These are phyloP conservation scores for Acanthococcus lagerstroemiae DNA, from an alignment of 2,888 invertebrate genomes.

Conservation along the genomic window DNA sequence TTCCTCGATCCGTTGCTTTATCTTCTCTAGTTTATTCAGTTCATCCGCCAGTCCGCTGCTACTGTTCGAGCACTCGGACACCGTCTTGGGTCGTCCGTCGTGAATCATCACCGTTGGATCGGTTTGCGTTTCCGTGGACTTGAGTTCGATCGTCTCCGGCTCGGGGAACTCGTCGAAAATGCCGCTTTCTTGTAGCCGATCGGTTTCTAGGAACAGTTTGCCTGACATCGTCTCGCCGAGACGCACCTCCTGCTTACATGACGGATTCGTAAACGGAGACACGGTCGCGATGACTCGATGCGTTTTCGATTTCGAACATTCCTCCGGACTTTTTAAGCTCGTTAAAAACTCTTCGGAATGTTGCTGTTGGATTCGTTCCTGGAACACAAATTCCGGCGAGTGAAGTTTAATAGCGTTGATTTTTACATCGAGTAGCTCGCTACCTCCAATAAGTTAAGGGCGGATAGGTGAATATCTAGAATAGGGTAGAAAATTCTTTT, in stretches of 20 bases:
- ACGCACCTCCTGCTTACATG: conserved; percentile 39
- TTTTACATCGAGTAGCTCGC: too few relatives aligned
- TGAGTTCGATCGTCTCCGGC: conserved; percentile 16
- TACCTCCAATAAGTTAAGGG: too few relatives aligned
- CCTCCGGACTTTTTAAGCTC: conserved; percentile 18
- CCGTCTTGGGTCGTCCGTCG: not conserved
- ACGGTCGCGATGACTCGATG: conserved; percentile 38
- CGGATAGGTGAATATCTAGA: too few relatives aligned
- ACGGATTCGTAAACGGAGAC: conserved; percentile 37
- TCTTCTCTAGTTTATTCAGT: conserved; percentile 54
- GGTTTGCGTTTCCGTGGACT: conserved; percentile 16
- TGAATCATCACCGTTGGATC: not conserved
- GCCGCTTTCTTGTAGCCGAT: conserved; percentile 60
- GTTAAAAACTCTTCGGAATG: conserved; percentile 18
- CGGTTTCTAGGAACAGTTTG: conserved; percentile 44
- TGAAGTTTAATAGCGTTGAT: too few relatives aligned
- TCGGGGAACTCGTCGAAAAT: conserved; percentile 48
- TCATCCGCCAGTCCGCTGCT: conserved; percentile 40
- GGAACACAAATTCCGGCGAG: not conserved
- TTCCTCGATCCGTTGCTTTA: conserved; percentile 53
- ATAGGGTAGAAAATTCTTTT: not conserved
- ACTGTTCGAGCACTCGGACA: not conserved
- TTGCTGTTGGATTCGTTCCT: conserved; percentile 26
- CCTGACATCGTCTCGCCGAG: conserved; percentile 43
- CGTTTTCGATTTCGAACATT: conserved; percentile 12